Base-by-base conservation (phyloP, 2,888 invertebrate species). In the Hypomecis punctinalis region DNA sequence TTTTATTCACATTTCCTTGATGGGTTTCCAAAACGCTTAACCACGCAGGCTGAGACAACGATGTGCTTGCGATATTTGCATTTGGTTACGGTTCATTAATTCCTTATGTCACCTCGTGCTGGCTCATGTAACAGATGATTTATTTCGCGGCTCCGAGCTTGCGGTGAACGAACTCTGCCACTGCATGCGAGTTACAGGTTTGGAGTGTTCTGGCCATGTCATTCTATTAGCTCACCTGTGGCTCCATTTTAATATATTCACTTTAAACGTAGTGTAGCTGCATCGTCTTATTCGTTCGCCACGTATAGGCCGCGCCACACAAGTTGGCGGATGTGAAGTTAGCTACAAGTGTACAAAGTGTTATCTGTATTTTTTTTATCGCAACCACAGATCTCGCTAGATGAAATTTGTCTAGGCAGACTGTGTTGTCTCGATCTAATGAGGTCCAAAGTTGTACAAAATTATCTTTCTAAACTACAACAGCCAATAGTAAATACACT, bases 101-200 rank as follows among this genome's bases (percentile, higher is more conserved):
- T 79, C 76, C 80, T 81, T 82, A 79, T 79, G 78, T 84, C 82
- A 81, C 77, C 71, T 75, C 75, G 75, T 76, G 74, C 74, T 67
- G 70, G 74, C 76, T 81, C 79, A 75, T 81, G 82, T 79, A 83
- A 81, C 81, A 82, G 81, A 86, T 88, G 88, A 90, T 89, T 84
- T 88, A 88, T 86, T 86, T 82, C 76, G 78, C 77, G 76, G 76
- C 76, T 72, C 71, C 71, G 78, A 73, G 80, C 74, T 82, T 76
- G 81, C 89, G 92, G 92, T 92, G 87, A 92, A 92, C 87, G 92
- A 92, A 91, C 92, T 85, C 85, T 87, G 88, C 88, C 87, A 87
- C 85, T 81, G 79, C 74, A 76, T 23, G 23, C 81, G 77, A 11
- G 79, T 82, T 87, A 88, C 91, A 85, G 88, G 91, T 92, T 92